phyloP scores from a whole-genome alignment of 2,797 vertebrate species.

The Cetoscarus ocellatus region DNA sequence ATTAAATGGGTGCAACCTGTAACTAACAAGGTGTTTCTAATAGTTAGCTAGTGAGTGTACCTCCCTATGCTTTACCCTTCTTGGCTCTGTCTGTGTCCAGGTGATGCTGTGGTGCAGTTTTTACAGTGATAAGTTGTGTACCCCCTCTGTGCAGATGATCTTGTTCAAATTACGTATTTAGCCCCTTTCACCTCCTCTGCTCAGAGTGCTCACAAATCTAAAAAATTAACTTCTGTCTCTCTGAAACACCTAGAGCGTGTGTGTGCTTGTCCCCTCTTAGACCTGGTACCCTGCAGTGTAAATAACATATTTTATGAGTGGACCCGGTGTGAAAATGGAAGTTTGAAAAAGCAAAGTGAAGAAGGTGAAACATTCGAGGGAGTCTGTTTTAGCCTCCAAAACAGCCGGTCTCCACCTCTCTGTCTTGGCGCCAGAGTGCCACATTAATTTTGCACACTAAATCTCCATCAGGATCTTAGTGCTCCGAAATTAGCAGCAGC shows the following conservation, averaged over 20 bases:
- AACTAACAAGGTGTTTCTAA: too few relatives aligned
- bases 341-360: slow-evolving; percentile 1
- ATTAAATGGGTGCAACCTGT: too few relatives aligned
- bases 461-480: slow-evolving; percentile 49
- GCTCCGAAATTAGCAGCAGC: slow-evolving; percentile 67
- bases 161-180: slow-evolving; percentile 16
- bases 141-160: slow-evolving; percentile 37
- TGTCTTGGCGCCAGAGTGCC: slow-evolving; percentile 15
- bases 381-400: slow-evolving; percentile 42
- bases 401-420: slow-evolving; percentile 39
- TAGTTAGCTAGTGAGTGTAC: too few relatives aligned
- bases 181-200: slow-evolving; percentile 21
- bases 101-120: too few relatives aligned
- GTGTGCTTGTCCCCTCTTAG: slow-evolving; percentile 2
- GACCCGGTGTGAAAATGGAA: slow-evolving; percentile 7
- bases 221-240: slow-evolving; percentile 17
- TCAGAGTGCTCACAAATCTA: not conserved
- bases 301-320: slow-evolving; percentile 17
- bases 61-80: too few relatives aligned
- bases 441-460: slow-evolving; percentile 52
- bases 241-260: slow-evolving; percentile 18
- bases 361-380: slow-evolving; percentile 24
- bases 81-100: too few relatives aligned
- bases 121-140: not conserved
- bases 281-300: slow-evolving; percentile 14